Base-by-base conservation (phyloP, 2,113 vertebrate species). In the Xiphias gladius region DNA sequence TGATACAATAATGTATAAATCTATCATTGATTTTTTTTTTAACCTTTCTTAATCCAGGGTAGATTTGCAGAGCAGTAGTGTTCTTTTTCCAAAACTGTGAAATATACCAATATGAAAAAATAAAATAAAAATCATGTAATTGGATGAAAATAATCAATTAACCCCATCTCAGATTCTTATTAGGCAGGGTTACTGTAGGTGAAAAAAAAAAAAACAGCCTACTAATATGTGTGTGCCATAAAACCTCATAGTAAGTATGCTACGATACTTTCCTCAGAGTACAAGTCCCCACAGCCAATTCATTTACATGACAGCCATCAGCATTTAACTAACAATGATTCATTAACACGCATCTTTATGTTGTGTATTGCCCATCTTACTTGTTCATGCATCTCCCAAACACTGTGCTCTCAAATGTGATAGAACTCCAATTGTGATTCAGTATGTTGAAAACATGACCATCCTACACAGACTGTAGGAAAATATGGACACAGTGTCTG, bases 281-380 rank as follows among this genome's bases (percentile, higher is more conserved):
- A 48, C 35, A 26, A 39, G 61, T 64, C 62, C 76, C 71, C 62
- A 63, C 46, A 52, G 61, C 57, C 14, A 39, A 20, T 58, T 72
- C 46, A 80, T 80, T 71, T 67, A 50, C 19, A 84, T 46, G 46
- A 66, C 61, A 52, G 35, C 69, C 52, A 76, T 84, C 59, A 81
- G 14, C 50, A 67, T 75, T 22, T 66, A 71, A 70, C 59, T 20
- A 61, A 67, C 11, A 69, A 17, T 73, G 64, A 83, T 77, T 71
- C 70, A 80, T 78, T 78, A 61, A 71, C 35, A 50, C 9, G 54
- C 61, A 52, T 61, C 54, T 17, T 24, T 59, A 24, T 66, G 46
- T 52, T 76, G 72, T 80, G 76, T 79, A 35, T 37, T 58, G 16
- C 13, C 17, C 1, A 16, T 37, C 39, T 1, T 24, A 62, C 14